These are phyloP conservation scores for Diadromus collaris DNA, from an alignment of 2,888 invertebrate genomes.

Conservation along the genomic window DNA sequence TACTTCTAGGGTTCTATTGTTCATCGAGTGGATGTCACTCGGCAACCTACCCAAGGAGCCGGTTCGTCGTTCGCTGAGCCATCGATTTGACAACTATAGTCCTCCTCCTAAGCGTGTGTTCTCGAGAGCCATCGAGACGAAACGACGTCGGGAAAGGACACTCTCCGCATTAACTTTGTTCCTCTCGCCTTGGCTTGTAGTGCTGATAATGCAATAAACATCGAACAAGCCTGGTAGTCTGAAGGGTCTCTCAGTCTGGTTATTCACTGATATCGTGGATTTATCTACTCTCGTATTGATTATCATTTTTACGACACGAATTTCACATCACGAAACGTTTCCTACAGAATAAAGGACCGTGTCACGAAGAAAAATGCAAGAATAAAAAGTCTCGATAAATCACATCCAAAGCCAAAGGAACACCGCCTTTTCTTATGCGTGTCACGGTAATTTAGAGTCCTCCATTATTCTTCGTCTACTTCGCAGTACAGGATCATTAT, in stretches of 20 bases:
- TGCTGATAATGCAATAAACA: conserved; percentile 26
- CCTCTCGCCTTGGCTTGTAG: conserved; percentile 2
- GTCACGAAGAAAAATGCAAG: neutral
- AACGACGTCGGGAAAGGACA: conserved; percentile 4
- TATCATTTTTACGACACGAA: neutral
- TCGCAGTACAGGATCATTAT: conserved; percentile 20
- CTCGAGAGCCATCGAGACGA: conserved; percentile 31
- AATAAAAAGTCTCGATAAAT: neutral
- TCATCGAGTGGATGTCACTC: conserved; percentile 31
- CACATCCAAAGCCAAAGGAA: neutral
- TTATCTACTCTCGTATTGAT: neutral
- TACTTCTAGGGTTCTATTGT: conserved; percentile 31
- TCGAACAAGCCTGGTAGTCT: neutral
- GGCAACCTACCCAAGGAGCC: conserved; percentile 17
- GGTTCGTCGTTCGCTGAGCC: conserved; percentile 20
- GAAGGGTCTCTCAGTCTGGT: neutral
- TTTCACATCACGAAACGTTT: neutral
- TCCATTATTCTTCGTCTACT: conserved; percentile 22
- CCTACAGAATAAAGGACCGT: neutral
- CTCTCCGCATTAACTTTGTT: conserved; percentile 27
- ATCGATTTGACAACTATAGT: conserved; percentile 46
- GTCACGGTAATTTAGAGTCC: conserved; percentile 9
- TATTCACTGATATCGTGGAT: conserved; percentile 1
- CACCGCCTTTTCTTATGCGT: neutral
- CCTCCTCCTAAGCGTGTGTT: conserved; percentile 20